These are phyloP conservation scores for Peromyscus polionotus DNA, from an alignment of 2,113 vertebrate species.

Conservation along the genomic window DNA sequence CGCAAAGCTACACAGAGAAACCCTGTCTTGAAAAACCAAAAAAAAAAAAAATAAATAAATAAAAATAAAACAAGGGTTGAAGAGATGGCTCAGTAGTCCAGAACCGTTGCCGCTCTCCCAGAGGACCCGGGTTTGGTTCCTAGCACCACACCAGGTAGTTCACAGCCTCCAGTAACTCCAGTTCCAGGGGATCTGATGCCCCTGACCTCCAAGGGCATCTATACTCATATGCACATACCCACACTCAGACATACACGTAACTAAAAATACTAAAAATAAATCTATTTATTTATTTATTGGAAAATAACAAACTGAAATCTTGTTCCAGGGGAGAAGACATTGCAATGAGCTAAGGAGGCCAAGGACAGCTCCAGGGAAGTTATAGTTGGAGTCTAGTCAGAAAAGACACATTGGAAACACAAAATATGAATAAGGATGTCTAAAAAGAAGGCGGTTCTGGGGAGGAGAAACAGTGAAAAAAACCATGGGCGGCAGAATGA, in stretches of 20 bases:
- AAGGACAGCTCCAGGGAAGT: background rate
- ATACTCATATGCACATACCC: background rate
- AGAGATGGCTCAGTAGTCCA: background rate
- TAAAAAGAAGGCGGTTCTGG: background rate
- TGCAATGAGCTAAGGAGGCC: background rate
- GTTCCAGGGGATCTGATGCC: background rate
- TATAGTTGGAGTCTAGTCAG: background rate
- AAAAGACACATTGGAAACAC: background rate
- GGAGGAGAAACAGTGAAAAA: background rate
- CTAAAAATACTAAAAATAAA: background rate
- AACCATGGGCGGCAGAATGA: accelerated
- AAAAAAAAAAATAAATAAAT: background rate
- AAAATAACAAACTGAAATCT: background rate
- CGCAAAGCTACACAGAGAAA: no score
- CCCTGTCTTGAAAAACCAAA: no score
- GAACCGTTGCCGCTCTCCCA: background rate
- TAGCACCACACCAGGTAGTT: no score
- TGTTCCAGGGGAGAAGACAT: slow-evolving; percentile 13
- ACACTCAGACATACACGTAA: background rate
- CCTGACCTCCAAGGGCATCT: background rate
- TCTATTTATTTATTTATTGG: background rate
- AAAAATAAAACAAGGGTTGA: background rate
- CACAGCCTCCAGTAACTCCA: background rate
- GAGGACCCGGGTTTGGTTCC: background rate
- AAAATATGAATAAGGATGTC: background rate